phyloP scores from a whole-genome alignment of 2,113 vertebrate genomes.

The Serinus canaria region DNA sequence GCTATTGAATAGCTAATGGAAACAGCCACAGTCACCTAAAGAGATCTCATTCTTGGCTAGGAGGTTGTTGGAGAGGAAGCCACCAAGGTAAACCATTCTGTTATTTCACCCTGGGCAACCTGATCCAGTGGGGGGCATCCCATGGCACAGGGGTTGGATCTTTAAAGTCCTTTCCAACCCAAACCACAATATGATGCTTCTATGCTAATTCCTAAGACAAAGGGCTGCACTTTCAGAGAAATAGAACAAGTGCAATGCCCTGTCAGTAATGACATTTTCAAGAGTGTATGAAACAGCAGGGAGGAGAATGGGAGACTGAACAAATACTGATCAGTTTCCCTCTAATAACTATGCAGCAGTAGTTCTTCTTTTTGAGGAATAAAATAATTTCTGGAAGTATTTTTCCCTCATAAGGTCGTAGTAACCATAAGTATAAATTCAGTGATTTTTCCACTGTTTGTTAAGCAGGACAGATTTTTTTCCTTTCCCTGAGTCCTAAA shows the following conservation, averaged over 20 bases:
- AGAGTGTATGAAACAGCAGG: background rate
- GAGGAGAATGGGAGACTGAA: background rate
- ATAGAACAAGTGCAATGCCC: background rate
- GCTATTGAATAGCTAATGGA: background rate
- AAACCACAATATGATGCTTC: background rate
- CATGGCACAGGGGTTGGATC: background rate
- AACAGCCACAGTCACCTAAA: background rate
- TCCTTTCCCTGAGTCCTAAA: background rate
- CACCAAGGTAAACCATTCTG: background rate
- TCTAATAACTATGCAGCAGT: background rate
- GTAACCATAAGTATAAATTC: background rate
- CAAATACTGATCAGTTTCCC: background rate
- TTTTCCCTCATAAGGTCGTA: background rate
- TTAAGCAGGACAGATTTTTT: background rate
- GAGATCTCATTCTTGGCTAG: background rate
- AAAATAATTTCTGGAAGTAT: background rate
- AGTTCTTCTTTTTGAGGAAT: background rate
- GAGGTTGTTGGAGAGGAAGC: background rate
- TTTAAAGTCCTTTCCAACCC: background rate
- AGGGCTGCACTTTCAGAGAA: background rate
- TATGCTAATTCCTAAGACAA: background rate
- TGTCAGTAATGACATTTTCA: background rate
- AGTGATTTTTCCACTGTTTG: background rate
- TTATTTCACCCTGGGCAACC: background rate
- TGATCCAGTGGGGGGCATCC: background rate